These are phyloP conservation scores for Agrochola lota DNA, from an alignment of 2,888 invertebrate genomes.

Conservation along the genomic window DNA sequence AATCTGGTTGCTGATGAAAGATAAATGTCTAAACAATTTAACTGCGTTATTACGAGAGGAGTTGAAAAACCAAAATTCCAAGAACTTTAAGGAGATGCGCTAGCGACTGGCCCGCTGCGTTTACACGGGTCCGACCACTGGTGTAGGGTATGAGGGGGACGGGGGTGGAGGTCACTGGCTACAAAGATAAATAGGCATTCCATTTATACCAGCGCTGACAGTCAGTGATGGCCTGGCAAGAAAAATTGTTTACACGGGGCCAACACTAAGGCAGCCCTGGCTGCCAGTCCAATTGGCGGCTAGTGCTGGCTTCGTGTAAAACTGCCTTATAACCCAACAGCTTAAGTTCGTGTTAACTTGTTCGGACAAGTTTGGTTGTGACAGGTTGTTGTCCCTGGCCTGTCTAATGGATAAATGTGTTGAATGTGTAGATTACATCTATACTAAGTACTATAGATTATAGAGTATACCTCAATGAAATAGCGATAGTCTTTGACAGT, in stretches of 20 bases:
- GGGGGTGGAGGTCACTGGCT: neutral
- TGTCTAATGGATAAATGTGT: slow-evolving; percentile 20
- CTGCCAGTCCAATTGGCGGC: neutral
- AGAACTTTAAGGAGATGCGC: neutral
- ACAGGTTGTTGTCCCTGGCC: slow-evolving; percentile 48
- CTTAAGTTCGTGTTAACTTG: slow-evolving; percentile 58
- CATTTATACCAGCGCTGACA: neutral
- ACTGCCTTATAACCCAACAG: slow-evolving; percentile 41
- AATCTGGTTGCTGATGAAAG: neutral
- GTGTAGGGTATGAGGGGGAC: no score
- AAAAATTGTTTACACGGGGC: no score
- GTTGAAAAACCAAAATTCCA: neutral
- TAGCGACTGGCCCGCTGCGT: neutral
- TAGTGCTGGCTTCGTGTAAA: slow-evolving; percentile 20
- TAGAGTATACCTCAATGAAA: no score
- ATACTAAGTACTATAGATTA: no score
- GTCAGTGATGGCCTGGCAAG: no score
- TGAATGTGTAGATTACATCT: neutral
- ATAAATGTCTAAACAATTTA: neutral
- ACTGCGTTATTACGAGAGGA: neutral
- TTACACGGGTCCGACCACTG: neutral
- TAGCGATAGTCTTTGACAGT: neutral
- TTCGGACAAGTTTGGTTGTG: slow-evolving; percentile 47
- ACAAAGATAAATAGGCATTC: neutral
- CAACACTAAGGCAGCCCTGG: no score